phyloP scores from a whole-genome alignment of 2,888 invertebrate genomes.

The Bimastos eiseni region DNA sequence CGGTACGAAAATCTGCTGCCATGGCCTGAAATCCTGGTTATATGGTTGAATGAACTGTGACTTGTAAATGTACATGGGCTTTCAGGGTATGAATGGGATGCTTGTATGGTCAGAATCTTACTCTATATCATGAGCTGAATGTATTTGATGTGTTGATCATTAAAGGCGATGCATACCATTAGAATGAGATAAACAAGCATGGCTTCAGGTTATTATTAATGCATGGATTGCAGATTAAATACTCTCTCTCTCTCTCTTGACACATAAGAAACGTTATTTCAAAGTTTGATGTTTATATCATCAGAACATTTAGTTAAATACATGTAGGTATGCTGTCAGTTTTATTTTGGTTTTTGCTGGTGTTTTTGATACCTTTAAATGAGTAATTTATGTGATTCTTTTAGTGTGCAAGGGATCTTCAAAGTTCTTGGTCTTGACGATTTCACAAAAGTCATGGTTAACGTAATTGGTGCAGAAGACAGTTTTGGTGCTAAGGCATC shows the following conservation, averaged over 20 bases:
- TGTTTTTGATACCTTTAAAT: not conserved
- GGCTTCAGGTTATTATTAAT: not conserved
- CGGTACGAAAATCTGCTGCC: constrained; percentile 49
- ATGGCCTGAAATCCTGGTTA: not conserved
- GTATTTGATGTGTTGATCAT: not conserved
- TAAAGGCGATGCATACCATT: not conserved
- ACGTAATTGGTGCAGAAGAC: constrained; percentile 63
- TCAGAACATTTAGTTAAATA: not conserved
- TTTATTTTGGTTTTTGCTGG: not conserved
- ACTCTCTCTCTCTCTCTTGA: not conserved
- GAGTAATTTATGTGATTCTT: not conserved
- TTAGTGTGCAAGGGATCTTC: constrained; percentile 55
- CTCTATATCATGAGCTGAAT: not conserved
- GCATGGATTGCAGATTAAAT: not conserved
- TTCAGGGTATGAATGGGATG: not conserved
- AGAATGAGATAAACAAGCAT: not conserved
- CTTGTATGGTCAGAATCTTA: not conserved
- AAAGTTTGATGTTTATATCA: not conserved
- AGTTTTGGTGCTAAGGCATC: constrained; percentile 61
- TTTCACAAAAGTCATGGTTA: constrained; percentile 61
- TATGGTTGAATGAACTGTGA: not conserved
- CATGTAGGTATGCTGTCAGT: not conserved
- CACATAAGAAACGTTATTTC: not conserved
- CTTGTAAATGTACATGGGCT: not conserved
- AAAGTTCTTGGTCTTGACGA: constrained; percentile 58